A percentile compares a stretch with the other conserved stretches of the same genome.
These are phyloP conservation scores for Lucifuga dentata DNA, from an alignment of 2,113 vertebrate genomes.

Conservation along the genomic window DNA sequence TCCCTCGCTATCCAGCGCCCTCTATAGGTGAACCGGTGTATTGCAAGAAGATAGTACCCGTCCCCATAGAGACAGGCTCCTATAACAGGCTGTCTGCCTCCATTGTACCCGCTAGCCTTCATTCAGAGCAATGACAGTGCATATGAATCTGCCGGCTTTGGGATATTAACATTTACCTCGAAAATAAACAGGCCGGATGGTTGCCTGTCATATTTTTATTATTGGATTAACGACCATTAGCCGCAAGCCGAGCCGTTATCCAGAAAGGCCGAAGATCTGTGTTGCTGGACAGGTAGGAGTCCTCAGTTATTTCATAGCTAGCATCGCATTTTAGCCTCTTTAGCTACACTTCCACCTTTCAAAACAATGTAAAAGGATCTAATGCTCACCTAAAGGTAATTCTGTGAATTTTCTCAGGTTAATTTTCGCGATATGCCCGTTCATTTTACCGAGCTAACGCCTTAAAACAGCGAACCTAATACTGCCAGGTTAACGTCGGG, in stretches of 20 bases:
- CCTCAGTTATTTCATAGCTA: constrained; percentile 38
- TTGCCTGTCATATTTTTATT: constrained; percentile 44
- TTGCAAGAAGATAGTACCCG: constrained; percentile 38
- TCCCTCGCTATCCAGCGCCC: constrained; percentile 19
- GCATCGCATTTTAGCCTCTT: constrained; percentile 2
- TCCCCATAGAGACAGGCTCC: constrained; percentile 79
- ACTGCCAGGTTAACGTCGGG: constrained; percentile 9
- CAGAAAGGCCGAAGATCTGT: constrained; percentile 70
- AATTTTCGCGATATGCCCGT: not conserved
- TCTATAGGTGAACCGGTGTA: not conserved
- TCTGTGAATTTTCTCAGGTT: not conserved
- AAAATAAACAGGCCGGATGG: constrained; percentile 36
- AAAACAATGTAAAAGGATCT: constrained; percentile 11
- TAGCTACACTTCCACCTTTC: constrained; percentile 33
- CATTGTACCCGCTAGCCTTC: constrained; percentile 13
- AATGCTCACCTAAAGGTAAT: constrained; percentile 68
- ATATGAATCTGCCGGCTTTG: constrained; percentile 1
- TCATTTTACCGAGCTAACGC: constrained; percentile 26
- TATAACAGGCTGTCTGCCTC: constrained; percentile 50
- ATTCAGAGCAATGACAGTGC: constrained; percentile 29
- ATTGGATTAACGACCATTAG: constrained; percentile 64
- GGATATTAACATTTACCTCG: constrained; percentile 24
- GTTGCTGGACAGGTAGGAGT: constrained; percentile 70
- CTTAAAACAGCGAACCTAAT: not conserved
- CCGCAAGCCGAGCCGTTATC: constrained; percentile 52